Evolutionary conservation across 2,797 vertebrate genomes (phyloP).

Genomic region (Cuniculus paca): DNA sequence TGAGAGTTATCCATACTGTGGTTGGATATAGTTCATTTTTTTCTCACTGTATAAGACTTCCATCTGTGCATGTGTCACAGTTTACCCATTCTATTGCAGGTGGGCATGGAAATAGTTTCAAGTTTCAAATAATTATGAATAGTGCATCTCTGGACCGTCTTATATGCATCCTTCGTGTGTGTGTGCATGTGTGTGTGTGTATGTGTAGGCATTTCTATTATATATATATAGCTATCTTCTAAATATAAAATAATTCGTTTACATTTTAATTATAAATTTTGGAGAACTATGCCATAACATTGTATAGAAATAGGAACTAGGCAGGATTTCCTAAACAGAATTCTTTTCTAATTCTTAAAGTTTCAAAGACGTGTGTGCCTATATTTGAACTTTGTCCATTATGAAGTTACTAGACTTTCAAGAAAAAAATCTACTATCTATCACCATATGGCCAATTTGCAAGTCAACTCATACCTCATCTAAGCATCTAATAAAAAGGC

Average conservation of each 20-base stretch:
- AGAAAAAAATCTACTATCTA: not conserved
- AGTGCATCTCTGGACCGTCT: not conserved
- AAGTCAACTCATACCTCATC: not conserved
- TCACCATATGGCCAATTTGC: not conserved
- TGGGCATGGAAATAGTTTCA: not conserved
- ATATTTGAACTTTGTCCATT: slow-evolving; percentile 5
- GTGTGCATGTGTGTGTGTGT: not conserved
- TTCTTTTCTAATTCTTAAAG: slow-evolving; percentile 53
- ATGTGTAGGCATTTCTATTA: not conserved
- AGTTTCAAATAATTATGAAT: not conserved
- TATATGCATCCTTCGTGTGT: not conserved
- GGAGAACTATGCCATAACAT: not conserved
- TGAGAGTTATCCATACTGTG: not conserved
- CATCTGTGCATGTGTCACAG: not conserved
- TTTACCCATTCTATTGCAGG: not conserved
- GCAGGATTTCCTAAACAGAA: slow-evolving; percentile 6
- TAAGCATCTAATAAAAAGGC: slow-evolving; percentile 41
- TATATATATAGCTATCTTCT: not conserved
- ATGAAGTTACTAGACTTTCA: slow-evolving; percentile 16
- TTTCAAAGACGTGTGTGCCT: not conserved
- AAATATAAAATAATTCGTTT: slow-evolving; percentile 13
- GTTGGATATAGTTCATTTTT: not conserved
- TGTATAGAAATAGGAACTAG: not conserved
- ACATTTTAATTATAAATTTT: slow-evolving; percentile 46
- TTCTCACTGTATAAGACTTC: not conserved